Base-by-base conservation (phyloP, 2,888 invertebrate species). In the Sialis fuliginosa region DNA sequence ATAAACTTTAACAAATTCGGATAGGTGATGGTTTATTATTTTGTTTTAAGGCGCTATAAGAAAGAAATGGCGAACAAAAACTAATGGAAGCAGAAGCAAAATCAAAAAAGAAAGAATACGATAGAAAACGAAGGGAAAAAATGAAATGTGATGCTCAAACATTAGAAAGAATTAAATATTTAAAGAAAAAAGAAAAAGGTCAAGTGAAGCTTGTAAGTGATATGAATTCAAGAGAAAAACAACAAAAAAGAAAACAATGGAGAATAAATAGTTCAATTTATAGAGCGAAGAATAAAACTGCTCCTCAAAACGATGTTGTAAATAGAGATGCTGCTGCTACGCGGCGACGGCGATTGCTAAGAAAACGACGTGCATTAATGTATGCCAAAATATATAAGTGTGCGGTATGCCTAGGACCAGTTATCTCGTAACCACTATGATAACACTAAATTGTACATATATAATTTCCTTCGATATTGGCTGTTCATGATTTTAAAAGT, bases 301-400 rank as follows among this genome's bases (percentile, higher is more conserved):
- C 22, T 22, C 22, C 22, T 22, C 22, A 22, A 22, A 22, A 22
- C 22, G 22, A 22, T 22, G 37, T 35, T 35, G 37, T 35, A 10
- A 9, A 50, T 13, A 44, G 46, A 48, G 22, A 49, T 8, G 13
- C 33, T 35, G 22, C 47, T 42, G 39, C 49, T 50, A 50, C 52
- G 42, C 48, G 50, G 33, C 50, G 48, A 45, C 50, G 52, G 48
- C 52, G 46, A 39, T 50, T 49, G 45, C 46, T 49, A 48, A 47
- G 49, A 50, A 51, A 48, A 10, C 37, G 37, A 35, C 37, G 37
- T n/a, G 37, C 37, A n/a, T n/a, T 35, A 46, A 47, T 52, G 48
- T 51, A 52, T 52, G 31, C 48, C 48, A 51, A 47, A 46, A 51
- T 52, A 48, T 46, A 9, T 43, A 49, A n/a, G n/a, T n/a, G n/a